Conservation (phyloP, 2,113 vertebrate species). For the Austrofundulus limnaeus region DNA sequence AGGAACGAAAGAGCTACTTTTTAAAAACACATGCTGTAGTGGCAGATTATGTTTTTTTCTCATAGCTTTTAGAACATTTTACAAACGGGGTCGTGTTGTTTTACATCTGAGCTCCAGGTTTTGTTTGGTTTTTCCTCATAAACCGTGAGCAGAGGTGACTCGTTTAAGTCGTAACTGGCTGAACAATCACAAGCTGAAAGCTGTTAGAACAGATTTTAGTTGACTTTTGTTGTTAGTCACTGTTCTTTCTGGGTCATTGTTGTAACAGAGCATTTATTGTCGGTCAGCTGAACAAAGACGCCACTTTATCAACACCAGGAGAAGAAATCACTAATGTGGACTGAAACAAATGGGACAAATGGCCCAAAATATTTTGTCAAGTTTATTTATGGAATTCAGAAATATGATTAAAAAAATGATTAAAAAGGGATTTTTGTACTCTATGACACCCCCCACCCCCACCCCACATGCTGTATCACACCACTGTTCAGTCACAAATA, state of each 20-base stretch:
- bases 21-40: conserved; percentile 9
- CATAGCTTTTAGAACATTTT: conserved; percentile 53
- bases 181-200: conserved; percentile 28
- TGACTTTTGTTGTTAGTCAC: conserved; percentile 58
- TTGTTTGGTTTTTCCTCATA: conserved; percentile 47
- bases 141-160: conserved; percentile 23
- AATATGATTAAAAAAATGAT: conserved; percentile 38
- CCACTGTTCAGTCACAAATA: conserved; percentile 75
- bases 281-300: conserved; percentile 45
- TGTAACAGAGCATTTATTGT: conserved; percentile 57
- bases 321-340: conserved; percentile 7
- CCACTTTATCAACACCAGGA: conserved; percentile 36
- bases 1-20: conserved; percentile 13
- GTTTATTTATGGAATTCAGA: conserved; percentile 77
- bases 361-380: conserved; percentile 75
- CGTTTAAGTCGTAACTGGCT: too few relatives aligned
- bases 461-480: conserved; percentile 67
- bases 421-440: conserved; percentile 72
- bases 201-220: conserved; percentile 46
- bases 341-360: conserved; percentile 60
- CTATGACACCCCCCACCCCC: conserved; percentile 47
- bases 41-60: conserved; percentile 35
- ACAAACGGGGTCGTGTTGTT: conserved; percentile 54
- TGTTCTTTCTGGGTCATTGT: conserved; percentile 55
- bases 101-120: conserved; percentile 44